phyloP scores from a whole-genome alignment of 1,140 invertebrate genomes.

The Antheraea pernyi region DNA sequence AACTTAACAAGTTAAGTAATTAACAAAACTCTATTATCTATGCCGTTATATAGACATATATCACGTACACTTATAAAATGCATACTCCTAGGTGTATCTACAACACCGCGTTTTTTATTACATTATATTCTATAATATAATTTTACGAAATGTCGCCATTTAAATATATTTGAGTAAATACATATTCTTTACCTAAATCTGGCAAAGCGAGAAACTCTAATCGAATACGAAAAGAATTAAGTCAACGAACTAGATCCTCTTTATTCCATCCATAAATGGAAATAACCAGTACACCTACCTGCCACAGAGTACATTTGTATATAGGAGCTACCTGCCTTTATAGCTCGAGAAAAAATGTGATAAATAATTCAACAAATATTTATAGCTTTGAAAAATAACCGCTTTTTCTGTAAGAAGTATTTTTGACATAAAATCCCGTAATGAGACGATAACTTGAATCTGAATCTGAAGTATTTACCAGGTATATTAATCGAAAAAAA shows the following conservation, averaged over 20 bases:
- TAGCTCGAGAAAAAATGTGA: neutral
- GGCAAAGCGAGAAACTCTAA: neutral
- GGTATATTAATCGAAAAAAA: neutral
- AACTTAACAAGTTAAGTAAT: neutral
- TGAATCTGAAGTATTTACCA: too few species aligned
- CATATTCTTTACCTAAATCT: neutral
- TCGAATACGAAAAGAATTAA: slow-evolving; percentile 22
- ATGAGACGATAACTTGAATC: too few species aligned
- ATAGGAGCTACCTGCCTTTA: too few species aligned
- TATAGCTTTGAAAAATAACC: slow-evolving; percentile 1
- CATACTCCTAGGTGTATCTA: neutral
- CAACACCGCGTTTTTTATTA: neutral
- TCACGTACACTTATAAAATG: neutral
- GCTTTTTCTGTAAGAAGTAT: neutral
- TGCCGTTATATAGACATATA: neutral
- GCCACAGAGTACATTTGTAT: too few species aligned
- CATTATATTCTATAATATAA: too few species aligned
- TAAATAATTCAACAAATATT: neutral
- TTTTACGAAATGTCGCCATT: too few species aligned
- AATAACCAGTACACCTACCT: slow-evolving; percentile 55
- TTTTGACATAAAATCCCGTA: neutral
- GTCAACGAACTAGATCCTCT: slow-evolving; percentile 38
- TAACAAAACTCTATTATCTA: neutral
- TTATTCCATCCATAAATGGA: slow-evolving; percentile 53
- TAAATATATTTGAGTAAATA: neutral